Evolutionary conservation across 2,113 vertebrate species (phyloP).

Genomic region (Xenopus borealis): DNA sequence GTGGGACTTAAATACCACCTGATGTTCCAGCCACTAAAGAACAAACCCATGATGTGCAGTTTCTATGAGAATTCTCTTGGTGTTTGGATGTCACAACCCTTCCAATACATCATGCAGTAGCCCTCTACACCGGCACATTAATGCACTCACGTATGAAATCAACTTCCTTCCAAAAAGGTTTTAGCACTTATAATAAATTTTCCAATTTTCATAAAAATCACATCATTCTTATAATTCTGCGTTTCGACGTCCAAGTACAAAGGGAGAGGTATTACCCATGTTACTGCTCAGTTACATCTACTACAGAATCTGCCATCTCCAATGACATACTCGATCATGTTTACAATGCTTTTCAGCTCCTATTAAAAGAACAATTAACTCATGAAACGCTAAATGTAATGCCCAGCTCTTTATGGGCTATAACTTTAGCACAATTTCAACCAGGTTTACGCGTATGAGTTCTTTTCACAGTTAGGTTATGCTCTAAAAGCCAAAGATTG

Average conservation of each 20-base stretch:
- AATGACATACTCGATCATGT: not conserved
- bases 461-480: not conserved
- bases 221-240: not conserved
- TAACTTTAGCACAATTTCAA: conserved; percentile 1
- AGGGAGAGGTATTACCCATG: not conserved
- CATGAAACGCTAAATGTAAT: not conserved
- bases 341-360: conserved; percentile 3
- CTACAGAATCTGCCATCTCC: not conserved
- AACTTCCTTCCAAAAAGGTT: conserved; percentile 20
- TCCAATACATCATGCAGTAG: conserved; percentile 18
- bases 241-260: too few relatives aligned
- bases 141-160: conserved; percentile 25
- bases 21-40: conserved; percentile 11
- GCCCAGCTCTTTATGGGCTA: conserved; percentile 1
- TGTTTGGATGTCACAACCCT: conserved; percentile 15
- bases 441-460: not conserved
- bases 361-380: conserved; percentile 4
- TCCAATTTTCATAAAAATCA: not conserved
- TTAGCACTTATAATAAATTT: not conserved
- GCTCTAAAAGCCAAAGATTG: not conserved
- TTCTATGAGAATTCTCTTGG: conserved; percentile 30
- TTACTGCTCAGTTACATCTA: not conserved
- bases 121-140: conserved; percentile 18
- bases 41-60: conserved; percentile 18
- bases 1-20: not conserved